Evolutionary conservation across 2,888 invertebrate species (phyloP).

Genomic region (Drosophila colorata): DNA sequence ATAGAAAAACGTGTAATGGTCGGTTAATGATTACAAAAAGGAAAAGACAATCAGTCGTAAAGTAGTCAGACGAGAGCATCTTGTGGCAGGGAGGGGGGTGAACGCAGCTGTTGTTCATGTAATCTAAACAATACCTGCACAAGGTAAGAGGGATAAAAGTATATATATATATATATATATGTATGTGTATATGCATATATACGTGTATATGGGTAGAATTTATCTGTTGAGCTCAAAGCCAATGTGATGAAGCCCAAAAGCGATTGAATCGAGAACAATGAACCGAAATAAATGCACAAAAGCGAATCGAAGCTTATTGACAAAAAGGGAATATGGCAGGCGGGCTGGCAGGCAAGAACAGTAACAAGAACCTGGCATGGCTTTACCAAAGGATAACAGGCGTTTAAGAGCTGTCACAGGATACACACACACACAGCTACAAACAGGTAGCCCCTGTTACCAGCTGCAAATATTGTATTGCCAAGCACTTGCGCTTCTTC

Average conservation of each 20-base stretch:
- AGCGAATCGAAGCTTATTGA: slow-evolving; percentile 70
- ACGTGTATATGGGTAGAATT: slow-evolving; percentile 13
- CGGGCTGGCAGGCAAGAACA: slow-evolving; percentile 16
- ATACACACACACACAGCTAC: slow-evolving; percentile 27
- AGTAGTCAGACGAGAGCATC: slow-evolving; percentile 42
- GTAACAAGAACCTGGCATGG: slow-evolving; percentile 38
- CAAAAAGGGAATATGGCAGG: slow-evolving; percentile 39
- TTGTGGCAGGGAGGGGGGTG: slow-evolving; percentile 18
- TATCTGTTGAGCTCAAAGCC: slow-evolving; percentile 22
- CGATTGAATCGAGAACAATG: slow-evolving; percentile 71
- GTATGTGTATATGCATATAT: background rate
- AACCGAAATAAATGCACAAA: slow-evolving; percentile 63
- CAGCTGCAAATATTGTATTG: slow-evolving; percentile 59
- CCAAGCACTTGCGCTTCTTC: slow-evolving; percentile 32
- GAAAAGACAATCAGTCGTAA: slow-evolving; percentile 65
- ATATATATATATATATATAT: slow-evolving; percentile 7
- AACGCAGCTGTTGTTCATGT: slow-evolving; percentile 62
- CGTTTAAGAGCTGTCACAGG: slow-evolving; percentile 57
- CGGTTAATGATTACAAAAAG: slow-evolving; percentile 68
- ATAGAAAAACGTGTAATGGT: slow-evolving; percentile 66
- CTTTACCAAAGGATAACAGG: slow-evolving; percentile 57
- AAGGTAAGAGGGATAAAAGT: slow-evolving; percentile 22
- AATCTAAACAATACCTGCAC: slow-evolving; percentile 79
- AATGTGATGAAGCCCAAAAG: slow-evolving; percentile 35
- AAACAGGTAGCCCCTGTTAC: slow-evolving; percentile 37